Percentiles rank a stretch among this genome's conserved stretches.
Conservation (phyloP, 2,797 vertebrate species). For the Platyrinchus mystaceus region DNA sequence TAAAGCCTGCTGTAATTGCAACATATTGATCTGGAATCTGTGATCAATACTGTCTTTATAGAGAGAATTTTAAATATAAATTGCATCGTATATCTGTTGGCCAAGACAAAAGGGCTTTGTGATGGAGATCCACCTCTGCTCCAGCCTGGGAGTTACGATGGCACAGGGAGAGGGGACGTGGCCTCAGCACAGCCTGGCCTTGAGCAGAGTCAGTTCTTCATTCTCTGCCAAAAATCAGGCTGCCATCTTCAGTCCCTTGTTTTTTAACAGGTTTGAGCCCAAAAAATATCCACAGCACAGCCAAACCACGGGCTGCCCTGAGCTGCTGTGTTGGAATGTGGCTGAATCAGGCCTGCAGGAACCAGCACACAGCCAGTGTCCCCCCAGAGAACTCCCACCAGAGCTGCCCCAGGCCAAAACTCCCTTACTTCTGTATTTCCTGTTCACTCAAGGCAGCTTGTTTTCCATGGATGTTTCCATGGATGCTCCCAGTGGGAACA, state of each 20-base stretch:
- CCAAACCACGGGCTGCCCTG: neutral
- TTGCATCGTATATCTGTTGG: slow-evolving; percentile 61
- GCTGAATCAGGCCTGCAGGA: rapidly evolving
- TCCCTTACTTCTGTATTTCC: neutral
- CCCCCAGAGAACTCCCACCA: neutral
- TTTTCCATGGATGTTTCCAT: neutral
- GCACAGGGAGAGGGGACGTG: neutral
- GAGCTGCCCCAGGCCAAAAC: neutral
- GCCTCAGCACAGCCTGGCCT: neutral
- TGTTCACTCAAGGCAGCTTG: neutral
- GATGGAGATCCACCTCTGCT: neutral
- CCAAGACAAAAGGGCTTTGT: slow-evolving; percentile 7
- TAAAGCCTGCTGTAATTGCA: slow-evolving; percentile 62
- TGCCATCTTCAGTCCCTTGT: neutral
- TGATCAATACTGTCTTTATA: slow-evolving; percentile 67
- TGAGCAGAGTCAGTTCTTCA: neutral
- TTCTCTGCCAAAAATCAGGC: neutral
- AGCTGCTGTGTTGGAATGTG: neutral
- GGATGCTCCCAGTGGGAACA: neutral
- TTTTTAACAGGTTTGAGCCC: neutral
- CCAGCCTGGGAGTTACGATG: neutral
- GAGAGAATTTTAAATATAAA: slow-evolving; percentile 69
- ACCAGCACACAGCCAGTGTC: neutral
- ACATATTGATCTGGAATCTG: slow-evolving; percentile 60
- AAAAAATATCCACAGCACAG: neutral